Conservation (phyloP, 2,797 vertebrate genomes). For the Vespertilio murinus region DNA sequence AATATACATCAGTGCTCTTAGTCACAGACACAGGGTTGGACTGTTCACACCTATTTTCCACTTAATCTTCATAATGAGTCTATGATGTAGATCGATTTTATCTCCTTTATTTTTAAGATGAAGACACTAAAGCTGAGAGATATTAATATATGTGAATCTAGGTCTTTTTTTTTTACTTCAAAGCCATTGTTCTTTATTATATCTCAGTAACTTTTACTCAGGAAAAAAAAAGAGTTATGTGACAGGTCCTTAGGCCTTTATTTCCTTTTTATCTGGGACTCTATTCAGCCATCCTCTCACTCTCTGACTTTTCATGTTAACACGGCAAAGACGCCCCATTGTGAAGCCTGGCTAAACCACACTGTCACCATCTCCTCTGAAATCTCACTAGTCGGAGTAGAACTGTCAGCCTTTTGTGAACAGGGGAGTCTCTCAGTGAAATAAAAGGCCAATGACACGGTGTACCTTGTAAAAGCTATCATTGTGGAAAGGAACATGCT, state of each 20-base stretch:
- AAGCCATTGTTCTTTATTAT: slow-evolving; percentile 22
- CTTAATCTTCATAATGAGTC: background rate
- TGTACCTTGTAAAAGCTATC: slow-evolving; percentile 67
- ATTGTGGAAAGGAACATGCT: slow-evolving; percentile 47
- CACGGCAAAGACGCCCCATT: slow-evolving; percentile 36
- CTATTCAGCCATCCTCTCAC: slow-evolving; percentile 9
- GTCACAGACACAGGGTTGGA: background rate
- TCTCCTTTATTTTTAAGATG: background rate
- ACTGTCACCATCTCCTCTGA: slow-evolving; percentile 10
- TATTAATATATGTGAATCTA: slow-evolving; percentile 13
- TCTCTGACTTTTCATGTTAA: slow-evolving; percentile 67
- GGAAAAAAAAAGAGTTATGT: slow-evolving; percentile 11
- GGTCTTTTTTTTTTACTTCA: slow-evolving; percentile 39
- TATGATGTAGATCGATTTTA: background rate
- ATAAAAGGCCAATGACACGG: slow-evolving; percentile 40
- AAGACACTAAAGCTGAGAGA: background rate
- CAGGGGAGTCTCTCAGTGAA: slow-evolving; percentile 21
- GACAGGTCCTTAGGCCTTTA: slow-evolving; percentile 31
- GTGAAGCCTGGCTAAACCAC: slow-evolving; percentile 24
- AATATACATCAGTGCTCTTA: background rate
- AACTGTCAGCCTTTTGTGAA: slow-evolving; percentile 59
- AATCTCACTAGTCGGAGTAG: slow-evolving; percentile 26
- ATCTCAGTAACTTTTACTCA: slow-evolving; percentile 45
- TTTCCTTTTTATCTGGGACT: slow-evolving; percentile 50
- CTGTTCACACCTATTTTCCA: background rate